A percentile compares a stretch with the other conserved stretches of the same genome.
These are phyloP conservation scores for Maniola hyperantus DNA, from an alignment of 2,888 invertebrate genomes.

Conservation along the genomic window DNA sequence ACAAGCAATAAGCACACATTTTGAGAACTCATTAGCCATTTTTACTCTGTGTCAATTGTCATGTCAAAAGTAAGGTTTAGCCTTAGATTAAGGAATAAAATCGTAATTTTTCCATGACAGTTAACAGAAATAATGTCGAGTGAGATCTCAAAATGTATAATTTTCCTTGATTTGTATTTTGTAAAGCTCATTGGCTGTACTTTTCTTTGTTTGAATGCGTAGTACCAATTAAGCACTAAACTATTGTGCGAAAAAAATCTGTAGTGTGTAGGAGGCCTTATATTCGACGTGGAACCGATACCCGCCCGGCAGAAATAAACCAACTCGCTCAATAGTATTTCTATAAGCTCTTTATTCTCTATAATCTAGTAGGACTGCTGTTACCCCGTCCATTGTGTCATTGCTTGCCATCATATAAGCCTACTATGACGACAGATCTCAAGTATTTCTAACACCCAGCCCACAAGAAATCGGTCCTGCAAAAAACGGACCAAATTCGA, in stretches of 20 bases:
- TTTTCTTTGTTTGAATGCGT: no score
- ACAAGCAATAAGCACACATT: no score
- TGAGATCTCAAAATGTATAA: no score
- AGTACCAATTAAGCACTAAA: neutral
- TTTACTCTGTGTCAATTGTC: no score
- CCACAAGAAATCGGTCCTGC: neutral
- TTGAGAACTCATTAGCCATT: no score
- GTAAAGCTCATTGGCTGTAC: no score
- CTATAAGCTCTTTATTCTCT: conserved; percentile 38
- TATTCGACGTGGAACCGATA: conserved; percentile 39
- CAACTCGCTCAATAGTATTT: conserved; percentile 42
- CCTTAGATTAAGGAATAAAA: no score
- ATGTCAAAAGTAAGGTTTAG: no score
- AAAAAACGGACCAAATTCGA: neutral
- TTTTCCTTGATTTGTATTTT: no score
- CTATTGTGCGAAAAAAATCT: neutral
- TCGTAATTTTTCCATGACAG: no score
- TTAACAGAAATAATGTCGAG: no score
- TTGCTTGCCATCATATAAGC: conserved; percentile 47
- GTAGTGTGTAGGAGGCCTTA: neutral
- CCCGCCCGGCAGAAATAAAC: conserved; percentile 56
- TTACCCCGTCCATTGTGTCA: conserved; percentile 52
- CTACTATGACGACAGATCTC: neutral
- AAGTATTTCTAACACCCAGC: no score
- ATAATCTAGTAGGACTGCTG: conserved; percentile 64